Evolutionary conservation across 2,113 vertebrate species (phyloP), one percentile per base, ranked within the genome.

Genomic region (Glaucidium brasilianum): DNA sequence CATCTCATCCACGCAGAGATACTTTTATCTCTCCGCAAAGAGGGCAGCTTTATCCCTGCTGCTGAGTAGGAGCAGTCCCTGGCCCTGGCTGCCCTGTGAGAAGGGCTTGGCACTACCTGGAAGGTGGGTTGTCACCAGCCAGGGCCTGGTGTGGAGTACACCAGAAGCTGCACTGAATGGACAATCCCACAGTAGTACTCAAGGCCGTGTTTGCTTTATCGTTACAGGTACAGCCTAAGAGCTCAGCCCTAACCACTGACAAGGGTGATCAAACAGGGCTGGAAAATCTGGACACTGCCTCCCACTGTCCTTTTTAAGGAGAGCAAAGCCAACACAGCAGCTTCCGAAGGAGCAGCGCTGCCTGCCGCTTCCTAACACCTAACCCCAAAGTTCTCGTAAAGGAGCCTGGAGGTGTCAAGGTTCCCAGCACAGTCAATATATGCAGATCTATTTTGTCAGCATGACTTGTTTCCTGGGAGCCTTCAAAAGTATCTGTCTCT

Each of bases 181-280:
- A 13, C 25, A 27, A 22, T 77, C 37, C 50, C 6, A 16, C 1
- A 0, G 17, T 13, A 12, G 15, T 26, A 12, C 27, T 55, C 2
- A 2, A 68, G 52, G 20, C 20, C 0, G 0, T 10, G 19, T 39
- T 81, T 94, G 50, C 11, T 43, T 77, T n/a, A 49, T 25, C 1
- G 0, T 37, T 62, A 50, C 35, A n/a, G 30, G 12, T 21, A 37
- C 29, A 77, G 37, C 19, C n/a, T n/a, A 39, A 43, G 50, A 59
- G 16, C 41, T 67, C 1, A 1, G 15, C 35, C 53, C 43, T 85
- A 47, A 27, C 12, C 23, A 34, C 26, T 76, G 18, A 34, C 35
- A 15, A 79, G 34, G 16, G 64, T 22, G 25, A 19, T 52, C 39
- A 64, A 64, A 75, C 7, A 62, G 27, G 37, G 9, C 10, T 75